Conservation (phyloP, 2,888 invertebrate species). For the Harpalus rubripes region DNA sequence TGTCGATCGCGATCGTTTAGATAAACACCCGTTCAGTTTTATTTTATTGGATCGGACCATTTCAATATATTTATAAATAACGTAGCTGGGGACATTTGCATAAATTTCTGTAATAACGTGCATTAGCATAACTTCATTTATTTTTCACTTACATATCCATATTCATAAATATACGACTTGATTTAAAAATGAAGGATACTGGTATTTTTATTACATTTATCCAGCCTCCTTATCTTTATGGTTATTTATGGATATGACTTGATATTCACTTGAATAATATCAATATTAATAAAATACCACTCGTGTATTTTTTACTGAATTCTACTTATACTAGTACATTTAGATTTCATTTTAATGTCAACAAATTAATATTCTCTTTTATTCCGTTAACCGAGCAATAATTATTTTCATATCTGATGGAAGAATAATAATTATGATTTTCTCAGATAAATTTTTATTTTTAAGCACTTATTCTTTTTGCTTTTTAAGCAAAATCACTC, state of each 20-base stretch:
- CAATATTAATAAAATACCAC: conserved; percentile 54
- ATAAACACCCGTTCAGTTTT: conserved; percentile 57
- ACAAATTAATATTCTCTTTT: conserved; percentile 34
- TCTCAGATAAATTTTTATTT: no score
- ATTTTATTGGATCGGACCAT: conserved; percentile 55
- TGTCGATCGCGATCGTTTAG: conserved; percentile 51
- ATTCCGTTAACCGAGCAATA: conserved; percentile 3
- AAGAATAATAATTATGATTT: background rate
- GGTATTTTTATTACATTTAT: conserved; percentile 48
- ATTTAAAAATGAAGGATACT: conserved; percentile 52
- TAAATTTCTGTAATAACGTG: conserved; percentile 48
- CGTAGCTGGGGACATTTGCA: conserved; percentile 30
- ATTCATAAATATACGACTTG: conserved; percentile 49
- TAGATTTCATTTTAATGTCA: conserved; percentile 26
- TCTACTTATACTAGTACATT: conserved; percentile 5
- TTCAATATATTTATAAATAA: conserved; percentile 54
- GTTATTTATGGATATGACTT: conserved; percentile 50
- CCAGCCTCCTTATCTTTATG: conserved; percentile 23
- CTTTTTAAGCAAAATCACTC: no score
- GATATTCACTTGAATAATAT: conserved; percentile 48
- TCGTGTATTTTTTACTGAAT: conserved; percentile 20
- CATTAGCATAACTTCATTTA: conserved; percentile 56
- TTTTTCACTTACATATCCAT: conserved; percentile 55
- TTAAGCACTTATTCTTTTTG: no score
- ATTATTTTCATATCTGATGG: conserved; percentile 40